Percentiles rank a stretch among this genome's conserved stretches.
These are phyloP conservation scores for Psittacula echo DNA, from an alignment of 2,797 vertebrate genomes.

Conservation along the genomic window DNA sequence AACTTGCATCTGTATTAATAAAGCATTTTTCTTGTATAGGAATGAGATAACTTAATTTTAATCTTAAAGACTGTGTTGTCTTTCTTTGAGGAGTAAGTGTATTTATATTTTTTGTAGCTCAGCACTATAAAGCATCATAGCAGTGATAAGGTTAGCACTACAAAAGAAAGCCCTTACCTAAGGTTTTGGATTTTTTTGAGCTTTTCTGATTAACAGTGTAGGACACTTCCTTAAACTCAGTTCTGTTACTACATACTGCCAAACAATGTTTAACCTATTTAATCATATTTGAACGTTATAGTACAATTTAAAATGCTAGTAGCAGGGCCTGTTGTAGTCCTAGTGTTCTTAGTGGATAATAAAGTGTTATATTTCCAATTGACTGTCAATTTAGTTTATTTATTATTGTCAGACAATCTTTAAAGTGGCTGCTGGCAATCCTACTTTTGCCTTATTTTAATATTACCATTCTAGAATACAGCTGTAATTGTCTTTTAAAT, in stretches of 20 bases:
- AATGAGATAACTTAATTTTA: background rate
- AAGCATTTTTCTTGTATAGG: background rate
- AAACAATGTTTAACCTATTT: background rate
- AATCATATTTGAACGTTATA: background rate
- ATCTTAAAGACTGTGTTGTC: background rate
- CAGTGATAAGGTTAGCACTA: background rate
- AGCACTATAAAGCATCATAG: background rate
- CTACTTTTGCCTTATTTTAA: background rate
- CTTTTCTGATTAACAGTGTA: background rate
- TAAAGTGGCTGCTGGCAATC: background rate
- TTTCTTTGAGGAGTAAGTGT: background rate
- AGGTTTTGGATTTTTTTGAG: background rate
- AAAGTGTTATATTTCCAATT: background rate
- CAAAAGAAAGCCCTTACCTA: background rate
- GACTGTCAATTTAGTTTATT: background rate
- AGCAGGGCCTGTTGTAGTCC: background rate
- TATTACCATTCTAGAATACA: background rate
- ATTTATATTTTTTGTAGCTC: background rate
- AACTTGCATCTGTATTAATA: background rate
- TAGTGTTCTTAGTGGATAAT: background rate
- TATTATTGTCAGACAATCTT: background rate
- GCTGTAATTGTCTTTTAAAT: background rate
- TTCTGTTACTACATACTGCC: background rate
- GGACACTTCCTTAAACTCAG: background rate
- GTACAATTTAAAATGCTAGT: background rate